Conservation (phyloP, 2,113 vertebrate genomes). For the Cololabis saira region DNA sequence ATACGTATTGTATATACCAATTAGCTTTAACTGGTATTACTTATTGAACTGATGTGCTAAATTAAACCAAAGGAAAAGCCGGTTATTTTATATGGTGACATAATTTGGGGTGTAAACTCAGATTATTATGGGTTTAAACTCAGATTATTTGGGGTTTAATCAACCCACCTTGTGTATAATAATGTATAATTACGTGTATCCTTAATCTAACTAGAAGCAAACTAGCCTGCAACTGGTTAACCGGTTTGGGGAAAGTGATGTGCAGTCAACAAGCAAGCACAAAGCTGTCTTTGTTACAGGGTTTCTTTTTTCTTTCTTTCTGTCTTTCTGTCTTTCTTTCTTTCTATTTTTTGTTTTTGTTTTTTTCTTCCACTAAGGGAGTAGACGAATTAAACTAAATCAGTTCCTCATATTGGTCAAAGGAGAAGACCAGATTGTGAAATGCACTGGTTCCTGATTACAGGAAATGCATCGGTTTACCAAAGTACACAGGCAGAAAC, state of each 20-base stretch:
- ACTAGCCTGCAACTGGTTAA: constrained; percentile 9
- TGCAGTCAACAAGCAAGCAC: constrained; percentile 34
- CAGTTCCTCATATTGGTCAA: constrained; percentile 34
- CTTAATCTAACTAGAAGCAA: not conserved
- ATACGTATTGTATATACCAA: no score
- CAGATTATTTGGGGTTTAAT: no score
- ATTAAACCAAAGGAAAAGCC: not conserved
- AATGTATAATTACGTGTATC: no score
- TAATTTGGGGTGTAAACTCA: not conserved
- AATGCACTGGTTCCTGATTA: constrained; percentile 7
- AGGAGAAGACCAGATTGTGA: constrained; percentile 19
- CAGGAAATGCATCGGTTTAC: constrained; percentile 32
- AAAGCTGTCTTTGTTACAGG: constrained; percentile 54
- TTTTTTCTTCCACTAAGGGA: not conserved
- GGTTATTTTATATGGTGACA: not conserved
- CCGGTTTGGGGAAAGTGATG: constrained; percentile 24
- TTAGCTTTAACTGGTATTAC: no score
- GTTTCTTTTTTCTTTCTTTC: constrained; percentile 20
- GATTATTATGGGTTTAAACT: no score
- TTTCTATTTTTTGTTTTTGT: no score
- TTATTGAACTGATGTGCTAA: not conserved
- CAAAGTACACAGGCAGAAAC: constrained; percentile 17
- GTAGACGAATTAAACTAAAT: constrained; percentile 21
- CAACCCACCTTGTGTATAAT: no score
- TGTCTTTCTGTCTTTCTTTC: no score